These are phyloP conservation scores for Ictalurus punctatus DNA, from an alignment of 2,113 vertebrate genomes.

Conservation along the genomic window DNA sequence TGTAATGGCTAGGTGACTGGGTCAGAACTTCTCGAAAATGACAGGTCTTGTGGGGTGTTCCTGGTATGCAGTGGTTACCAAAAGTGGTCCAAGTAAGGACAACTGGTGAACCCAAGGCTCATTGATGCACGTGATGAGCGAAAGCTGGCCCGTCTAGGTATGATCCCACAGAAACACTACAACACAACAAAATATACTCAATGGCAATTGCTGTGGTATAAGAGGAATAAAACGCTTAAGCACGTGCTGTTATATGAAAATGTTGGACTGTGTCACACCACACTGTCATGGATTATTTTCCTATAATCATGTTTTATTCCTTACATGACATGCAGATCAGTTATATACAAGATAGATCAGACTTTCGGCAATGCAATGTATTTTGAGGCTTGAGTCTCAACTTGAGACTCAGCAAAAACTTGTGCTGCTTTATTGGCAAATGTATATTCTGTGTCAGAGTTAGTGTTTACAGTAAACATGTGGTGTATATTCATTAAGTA, in stretches of 20 bases:
- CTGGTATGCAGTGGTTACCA: too few relatives aligned
- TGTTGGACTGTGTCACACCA: not conserved
- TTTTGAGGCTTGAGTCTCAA: not conserved
- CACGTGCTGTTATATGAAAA: not conserved
- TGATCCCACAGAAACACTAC: too few relatives aligned
- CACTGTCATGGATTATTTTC: not conserved
- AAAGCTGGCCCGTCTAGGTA: too few relatives aligned
- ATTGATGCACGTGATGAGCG: too few relatives aligned
- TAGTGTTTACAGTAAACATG: slow-evolving; percentile 11
- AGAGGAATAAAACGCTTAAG: not conserved
- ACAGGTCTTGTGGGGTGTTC: too few relatives aligned
- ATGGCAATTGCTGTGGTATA: not conserved
- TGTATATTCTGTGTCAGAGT: not conserved
- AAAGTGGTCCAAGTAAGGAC: too few relatives aligned
- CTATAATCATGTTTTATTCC: not conserved
- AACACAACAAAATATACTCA: not conserved
- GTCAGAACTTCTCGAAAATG: too few relatives aligned
- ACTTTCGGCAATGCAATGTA: not conserved
- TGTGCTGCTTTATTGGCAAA: slow-evolving; percentile 6
- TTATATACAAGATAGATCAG: not conserved
- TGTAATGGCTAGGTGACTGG: too few relatives aligned
- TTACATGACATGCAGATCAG: not conserved
- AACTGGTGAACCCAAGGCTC: too few relatives aligned
- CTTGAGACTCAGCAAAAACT: not conserved
- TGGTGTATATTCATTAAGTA: slow-evolving; percentile 4